Percentiles rank a stretch among this genome's conserved stretches.
Evolutionary conservation across 2,113 vertebrate genomes (phyloP).

Genomic region (Notechis scutatus): DNA sequence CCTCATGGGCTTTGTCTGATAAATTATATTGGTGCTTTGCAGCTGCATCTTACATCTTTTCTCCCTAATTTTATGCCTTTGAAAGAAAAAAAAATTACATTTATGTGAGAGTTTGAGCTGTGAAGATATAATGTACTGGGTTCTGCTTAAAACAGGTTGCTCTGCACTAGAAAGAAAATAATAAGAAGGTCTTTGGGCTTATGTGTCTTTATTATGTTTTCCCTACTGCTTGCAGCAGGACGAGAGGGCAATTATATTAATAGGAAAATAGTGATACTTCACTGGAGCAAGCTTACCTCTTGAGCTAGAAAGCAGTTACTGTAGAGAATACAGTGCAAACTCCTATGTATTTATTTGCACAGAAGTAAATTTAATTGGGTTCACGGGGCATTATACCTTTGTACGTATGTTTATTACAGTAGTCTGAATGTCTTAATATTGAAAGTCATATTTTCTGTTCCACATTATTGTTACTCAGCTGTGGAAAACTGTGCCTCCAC

Average conservation of each 20-base stretch:
- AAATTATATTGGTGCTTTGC: conserved; percentile 57
- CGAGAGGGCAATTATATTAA: not conserved
- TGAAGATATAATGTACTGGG: not conserved
- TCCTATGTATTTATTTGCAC: not conserved
- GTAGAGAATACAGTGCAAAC: not conserved
- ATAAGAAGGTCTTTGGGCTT: not conserved
- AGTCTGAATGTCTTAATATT: not conserved
- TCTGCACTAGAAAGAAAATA: not conserved
- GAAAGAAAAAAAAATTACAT: conserved; percentile 39
- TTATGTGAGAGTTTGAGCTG: not conserved
- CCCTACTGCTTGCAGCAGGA: not conserved
- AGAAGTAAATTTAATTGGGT: not conserved
- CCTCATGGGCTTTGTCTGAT: conserved; percentile 60
- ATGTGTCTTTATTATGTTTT: not conserved
- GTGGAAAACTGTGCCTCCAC: not conserved
- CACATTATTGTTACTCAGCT: conserved; percentile 12
- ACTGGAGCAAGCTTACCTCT: not conserved
- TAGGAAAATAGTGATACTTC: not conserved
- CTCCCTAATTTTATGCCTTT: conserved; percentile 42
- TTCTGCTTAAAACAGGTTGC: not conserved
- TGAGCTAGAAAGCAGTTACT: not conserved
- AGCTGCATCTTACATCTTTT: conserved; percentile 52
- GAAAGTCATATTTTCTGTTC: not conserved
- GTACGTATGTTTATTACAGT: not conserved
- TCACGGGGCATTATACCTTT: not conserved